A percentile compares a stretch with the other conserved stretches of the same genome.
These are phyloP conservation scores for Cremastinae sp. DNA, from an alignment of 2,888 invertebrate species.

Conservation along the genomic window DNA sequence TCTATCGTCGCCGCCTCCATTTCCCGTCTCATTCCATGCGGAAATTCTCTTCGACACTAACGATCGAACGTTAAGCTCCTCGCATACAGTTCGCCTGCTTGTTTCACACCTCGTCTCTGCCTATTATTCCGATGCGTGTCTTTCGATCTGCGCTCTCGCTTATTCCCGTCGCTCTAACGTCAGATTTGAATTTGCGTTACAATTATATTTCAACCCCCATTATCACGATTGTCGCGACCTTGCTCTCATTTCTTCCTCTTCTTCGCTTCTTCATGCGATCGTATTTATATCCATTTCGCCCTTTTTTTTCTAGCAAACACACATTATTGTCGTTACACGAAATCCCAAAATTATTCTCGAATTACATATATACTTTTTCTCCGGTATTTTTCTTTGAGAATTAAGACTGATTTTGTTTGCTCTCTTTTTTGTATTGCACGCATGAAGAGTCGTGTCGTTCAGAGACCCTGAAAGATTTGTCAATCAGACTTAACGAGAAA, in stretches of 20 bases:
- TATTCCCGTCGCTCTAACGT: neutral
- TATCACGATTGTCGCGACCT: conserved; percentile 53
- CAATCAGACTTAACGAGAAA: no score
- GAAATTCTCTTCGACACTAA: conserved; percentile 61
- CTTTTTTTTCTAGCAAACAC: no score
- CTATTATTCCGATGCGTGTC: conserved; percentile 44
- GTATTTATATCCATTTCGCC: neutral
- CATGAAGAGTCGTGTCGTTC: no score
- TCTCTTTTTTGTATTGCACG: no score
- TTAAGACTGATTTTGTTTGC: no score
- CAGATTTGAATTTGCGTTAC: conserved; percentile 33
- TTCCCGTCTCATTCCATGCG: conserved; percentile 19
- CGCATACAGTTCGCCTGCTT: conserved; percentile 13
- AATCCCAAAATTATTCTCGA: no score
- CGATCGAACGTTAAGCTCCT: conserved; percentile 57
- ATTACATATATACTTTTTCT: no score
- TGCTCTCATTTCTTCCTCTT: conserved; percentile 26
- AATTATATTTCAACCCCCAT: conserved; percentile 59
- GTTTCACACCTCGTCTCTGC: conserved; percentile 28
- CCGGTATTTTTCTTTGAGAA: no score
- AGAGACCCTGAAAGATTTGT: no score
- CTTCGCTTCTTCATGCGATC: neutral
- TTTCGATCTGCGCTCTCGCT: conserved; percentile 23
- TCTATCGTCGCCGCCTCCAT: conserved; percentile 24
- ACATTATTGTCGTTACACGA: no score